phyloP scores from a whole-genome alignment of 2,797 vertebrate species.

The Neostethus bicornis region DNA sequence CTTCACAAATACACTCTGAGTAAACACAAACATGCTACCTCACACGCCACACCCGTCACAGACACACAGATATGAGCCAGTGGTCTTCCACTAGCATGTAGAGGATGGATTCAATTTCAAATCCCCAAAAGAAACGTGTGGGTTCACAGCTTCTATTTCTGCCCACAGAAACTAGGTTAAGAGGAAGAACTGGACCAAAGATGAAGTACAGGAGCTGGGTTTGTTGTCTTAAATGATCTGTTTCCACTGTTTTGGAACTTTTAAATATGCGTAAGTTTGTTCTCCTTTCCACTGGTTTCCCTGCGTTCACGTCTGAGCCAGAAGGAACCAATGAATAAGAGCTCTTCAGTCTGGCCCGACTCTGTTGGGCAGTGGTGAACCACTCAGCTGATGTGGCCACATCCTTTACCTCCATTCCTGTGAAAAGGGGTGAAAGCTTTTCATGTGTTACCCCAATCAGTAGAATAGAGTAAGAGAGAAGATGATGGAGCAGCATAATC shows the following conservation, averaged over 20 bases:
- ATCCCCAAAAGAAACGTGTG: constrained; percentile 61
- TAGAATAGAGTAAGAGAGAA: constrained; percentile 64
- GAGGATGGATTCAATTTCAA: constrained; percentile 70
- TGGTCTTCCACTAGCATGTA: constrained; percentile 29
- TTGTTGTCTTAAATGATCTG: constrained; percentile 37
- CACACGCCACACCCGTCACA: constrained; percentile 16
- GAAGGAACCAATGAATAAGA: constrained; percentile 63
- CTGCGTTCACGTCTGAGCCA: constrained; percentile 28
- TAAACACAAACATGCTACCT: constrained; percentile 18
- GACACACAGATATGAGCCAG: constrained; percentile 17
- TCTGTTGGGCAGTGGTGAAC: constrained; percentile 63
- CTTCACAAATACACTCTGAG: constrained; percentile 32
- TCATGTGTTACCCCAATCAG: constrained; percentile 51
- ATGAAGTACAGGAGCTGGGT: constrained; percentile 31
- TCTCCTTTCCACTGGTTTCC: constrained; percentile 60
- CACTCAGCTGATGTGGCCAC: constrained; percentile 69
- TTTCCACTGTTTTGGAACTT: constrained; percentile 56
- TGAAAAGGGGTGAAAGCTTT: constrained; percentile 56
- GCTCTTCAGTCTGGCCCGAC: constrained; percentile 66
- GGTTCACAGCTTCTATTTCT: constrained; percentile 79
- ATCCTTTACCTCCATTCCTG: constrained; percentile 52
- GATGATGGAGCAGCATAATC: constrained; percentile 32
- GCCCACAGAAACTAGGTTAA: constrained; percentile 77
- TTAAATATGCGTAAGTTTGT: constrained; percentile 33
- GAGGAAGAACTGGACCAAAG: constrained; percentile 60